These are phyloP conservation scores for Chloropsis cyanopogon DNA, from an alignment of 2,113 vertebrate genomes.

Conservation along the genomic window DNA sequence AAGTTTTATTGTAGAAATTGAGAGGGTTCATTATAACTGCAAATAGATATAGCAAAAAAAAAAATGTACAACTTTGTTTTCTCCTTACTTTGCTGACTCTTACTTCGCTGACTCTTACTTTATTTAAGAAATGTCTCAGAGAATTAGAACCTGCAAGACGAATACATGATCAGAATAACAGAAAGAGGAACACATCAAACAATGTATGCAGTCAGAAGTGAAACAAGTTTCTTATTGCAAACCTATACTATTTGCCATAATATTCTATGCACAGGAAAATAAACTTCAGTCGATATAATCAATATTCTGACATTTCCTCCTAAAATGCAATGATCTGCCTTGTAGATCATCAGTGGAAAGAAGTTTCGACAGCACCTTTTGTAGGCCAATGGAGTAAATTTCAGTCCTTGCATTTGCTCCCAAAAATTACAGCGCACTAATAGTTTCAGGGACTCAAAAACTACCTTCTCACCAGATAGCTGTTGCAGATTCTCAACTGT, in stretches of 20 bases:
- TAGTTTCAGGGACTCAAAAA: neutral
- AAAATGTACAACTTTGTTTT: neutral
- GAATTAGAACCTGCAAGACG: neutral
- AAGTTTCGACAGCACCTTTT: neutral
- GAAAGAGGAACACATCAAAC: neutral
- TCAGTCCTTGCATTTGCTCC: neutral
- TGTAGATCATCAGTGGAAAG: neutral
- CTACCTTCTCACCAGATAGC: neutral
- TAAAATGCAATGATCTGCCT: neutral
- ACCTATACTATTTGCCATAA: neutral
- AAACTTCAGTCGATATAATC: neutral
- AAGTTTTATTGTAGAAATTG: neutral
- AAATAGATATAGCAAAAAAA: neutral
- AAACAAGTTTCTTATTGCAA: neutral
- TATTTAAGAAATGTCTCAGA: neutral
- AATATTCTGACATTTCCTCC: neutral
- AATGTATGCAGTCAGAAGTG: neutral
- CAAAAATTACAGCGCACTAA: neutral
- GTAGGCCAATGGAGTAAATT: neutral
- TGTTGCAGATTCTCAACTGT: neutral
- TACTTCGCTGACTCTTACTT: neutral
- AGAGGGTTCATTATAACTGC: neutral
- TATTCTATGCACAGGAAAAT: neutral
- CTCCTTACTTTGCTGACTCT: neutral
- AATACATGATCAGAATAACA: neutral